phyloP scores from a whole-genome alignment of 1,140 invertebrate species.

The Anastatus disparis region DNA sequence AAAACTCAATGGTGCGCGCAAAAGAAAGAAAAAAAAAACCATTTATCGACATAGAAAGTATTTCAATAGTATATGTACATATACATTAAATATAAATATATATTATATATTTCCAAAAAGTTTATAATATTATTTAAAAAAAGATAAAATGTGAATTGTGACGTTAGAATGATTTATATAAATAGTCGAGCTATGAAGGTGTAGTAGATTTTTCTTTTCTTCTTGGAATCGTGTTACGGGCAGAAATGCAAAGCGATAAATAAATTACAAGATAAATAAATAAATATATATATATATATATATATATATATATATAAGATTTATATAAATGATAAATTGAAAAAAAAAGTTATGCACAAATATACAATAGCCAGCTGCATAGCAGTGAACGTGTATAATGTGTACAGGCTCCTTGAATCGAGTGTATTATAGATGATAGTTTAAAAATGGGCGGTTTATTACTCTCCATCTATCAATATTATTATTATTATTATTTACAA shows the following conservation, averaged over 20 bases:
- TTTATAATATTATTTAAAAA: conserved; percentile 31
- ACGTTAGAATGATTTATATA: conserved; percentile 14
- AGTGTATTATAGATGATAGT: conserved; percentile 52
- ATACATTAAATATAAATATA: background rate
- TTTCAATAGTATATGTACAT: conserved; percentile 25
- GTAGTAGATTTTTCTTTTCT: background rate
- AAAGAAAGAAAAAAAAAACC: no score
- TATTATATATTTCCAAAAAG: conserved; percentile 32
- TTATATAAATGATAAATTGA: conserved; percentile 37
- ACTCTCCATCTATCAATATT: conserved; percentile 48
- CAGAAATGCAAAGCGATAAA: conserved; percentile 15
- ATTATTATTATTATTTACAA: conserved; percentile 43
- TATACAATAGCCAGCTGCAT: conserved; percentile 43
- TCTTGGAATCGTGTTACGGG: background rate
- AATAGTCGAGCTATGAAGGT: background rate
- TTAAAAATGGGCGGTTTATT: conserved; percentile 43
- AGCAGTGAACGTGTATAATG: conserved; percentile 40
- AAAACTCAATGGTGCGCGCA: conserved; percentile 22
- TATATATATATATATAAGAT: conserved; percentile 16
- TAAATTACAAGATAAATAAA: conserved; percentile 33
- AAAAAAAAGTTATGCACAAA: conserved; percentile 29
- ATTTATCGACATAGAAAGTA: conserved; percentile 35
- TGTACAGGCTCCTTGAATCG: conserved; percentile 48
- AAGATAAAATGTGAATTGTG: background rate
- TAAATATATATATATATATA: conserved; percentile 29